Evolutionary conservation across 2,888 invertebrate genomes (phyloP).

Genomic region (Athripsodes cinereus): DNA sequence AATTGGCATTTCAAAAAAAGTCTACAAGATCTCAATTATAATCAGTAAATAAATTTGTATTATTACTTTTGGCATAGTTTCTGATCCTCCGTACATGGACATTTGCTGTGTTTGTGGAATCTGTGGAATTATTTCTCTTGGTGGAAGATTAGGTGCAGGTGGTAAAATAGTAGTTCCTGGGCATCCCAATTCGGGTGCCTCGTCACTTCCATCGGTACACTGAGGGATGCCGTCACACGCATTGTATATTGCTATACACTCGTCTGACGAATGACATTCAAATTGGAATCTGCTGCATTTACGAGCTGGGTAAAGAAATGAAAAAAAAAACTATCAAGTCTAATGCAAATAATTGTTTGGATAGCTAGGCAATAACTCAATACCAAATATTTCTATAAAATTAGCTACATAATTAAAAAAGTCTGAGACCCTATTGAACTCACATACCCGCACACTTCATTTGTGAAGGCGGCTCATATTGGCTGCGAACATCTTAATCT

Average conservation of each 20-base stretch:
- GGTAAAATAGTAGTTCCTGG: conserved; percentile 49
- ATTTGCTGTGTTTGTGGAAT: conserved; percentile 16
- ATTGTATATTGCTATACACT: conserved; percentile 93
- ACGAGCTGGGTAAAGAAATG: conserved; percentile 33
- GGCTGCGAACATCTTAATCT: no score
- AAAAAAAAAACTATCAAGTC: not conserved
- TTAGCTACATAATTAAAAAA: no score
- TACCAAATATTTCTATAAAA: no score
- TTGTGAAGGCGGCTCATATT: no score
- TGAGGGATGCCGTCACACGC: conserved; percentile 92
- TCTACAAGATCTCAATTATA: not conserved
- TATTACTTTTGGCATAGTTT: conserved; percentile 20
- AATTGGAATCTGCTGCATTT: conserved; percentile 83
- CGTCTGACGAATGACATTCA: conserved; percentile 75
- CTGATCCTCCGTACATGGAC: conserved; percentile 3
- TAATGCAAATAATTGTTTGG: no score
- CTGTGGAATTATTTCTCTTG: conserved; percentile 23
- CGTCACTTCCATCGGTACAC: conserved; percentile 87
- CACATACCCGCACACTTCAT: no score
- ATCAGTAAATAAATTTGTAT: not conserved
- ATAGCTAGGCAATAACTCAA: no score
- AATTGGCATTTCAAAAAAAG: no score
- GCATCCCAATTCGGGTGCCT: conserved; percentile 77
- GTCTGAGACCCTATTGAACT: no score
- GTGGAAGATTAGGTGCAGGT: conserved; percentile 29